Evolutionary conservation across 2,888 invertebrate species (phyloP).

Genomic region (Acleris cristana): DNA sequence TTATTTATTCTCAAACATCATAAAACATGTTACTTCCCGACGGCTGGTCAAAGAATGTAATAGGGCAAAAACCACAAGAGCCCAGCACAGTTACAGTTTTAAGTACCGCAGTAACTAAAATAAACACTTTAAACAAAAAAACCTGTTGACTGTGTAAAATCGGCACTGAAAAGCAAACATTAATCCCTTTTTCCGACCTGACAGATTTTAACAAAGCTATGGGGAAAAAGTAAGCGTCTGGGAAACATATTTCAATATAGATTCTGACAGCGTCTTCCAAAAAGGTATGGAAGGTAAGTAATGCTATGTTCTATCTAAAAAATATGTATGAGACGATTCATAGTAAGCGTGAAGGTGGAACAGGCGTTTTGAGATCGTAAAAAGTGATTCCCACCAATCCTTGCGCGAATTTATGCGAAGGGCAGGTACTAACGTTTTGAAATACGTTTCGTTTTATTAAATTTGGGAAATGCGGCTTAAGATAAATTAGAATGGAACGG

Average conservation of each 20-base stretch:
- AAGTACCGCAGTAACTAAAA: background rate
- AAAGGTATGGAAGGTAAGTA: slow-evolving; percentile 7
- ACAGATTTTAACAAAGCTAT: background rate
- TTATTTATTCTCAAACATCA: too few relatives aligned
- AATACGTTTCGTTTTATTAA: slow-evolving; percentile 21
- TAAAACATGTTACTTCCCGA: too few relatives aligned
- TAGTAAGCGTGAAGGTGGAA: slow-evolving; percentile 12
- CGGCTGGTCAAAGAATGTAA: slow-evolving; percentile 1
- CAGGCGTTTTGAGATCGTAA: slow-evolving; percentile 33
- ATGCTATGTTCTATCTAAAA: slow-evolving; percentile 3
- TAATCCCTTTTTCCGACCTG: background rate
- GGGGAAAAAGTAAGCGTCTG: background rate
- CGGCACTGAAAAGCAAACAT: background rate
- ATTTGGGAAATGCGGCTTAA: background rate
- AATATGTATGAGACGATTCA: slow-evolving; percentile 30
- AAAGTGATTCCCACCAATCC: slow-evolving; percentile 27
- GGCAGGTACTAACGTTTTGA: slow-evolving; percentile 16
- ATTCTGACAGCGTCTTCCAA: slow-evolving; percentile 5
- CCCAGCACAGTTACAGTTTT: background rate
- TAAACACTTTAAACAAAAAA: background rate
- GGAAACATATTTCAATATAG: background rate
- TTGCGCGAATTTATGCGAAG: slow-evolving; percentile 19
- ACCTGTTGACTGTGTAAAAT: background rate
- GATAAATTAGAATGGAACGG: slow-evolving; percentile 4
- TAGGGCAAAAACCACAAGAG: slow-evolving; percentile 5